phyloP scores from a whole-genome alignment of 2,888 invertebrate genomes.

The Hirtodrosophila histrioides region DNA sequence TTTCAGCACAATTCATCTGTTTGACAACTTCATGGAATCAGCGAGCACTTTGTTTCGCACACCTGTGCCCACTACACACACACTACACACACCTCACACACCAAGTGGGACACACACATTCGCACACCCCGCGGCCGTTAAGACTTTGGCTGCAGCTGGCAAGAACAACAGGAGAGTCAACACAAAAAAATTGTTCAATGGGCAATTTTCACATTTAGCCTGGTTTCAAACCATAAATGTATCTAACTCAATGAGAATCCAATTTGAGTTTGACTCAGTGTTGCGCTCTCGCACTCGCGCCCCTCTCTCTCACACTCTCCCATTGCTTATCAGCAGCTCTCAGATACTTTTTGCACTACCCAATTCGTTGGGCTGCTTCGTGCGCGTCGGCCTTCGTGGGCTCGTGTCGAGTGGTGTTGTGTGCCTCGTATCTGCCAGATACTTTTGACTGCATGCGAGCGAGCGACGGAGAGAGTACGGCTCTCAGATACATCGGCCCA shows the following conservation, averaged over 20 bases:
- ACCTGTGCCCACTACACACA: constrained; percentile 36
- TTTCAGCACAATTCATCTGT: not conserved
- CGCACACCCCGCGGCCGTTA: constrained; percentile 1
- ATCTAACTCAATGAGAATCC: constrained; percentile 71
- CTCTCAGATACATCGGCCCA: constrained; percentile 25
- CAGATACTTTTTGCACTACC: constrained; percentile 41
- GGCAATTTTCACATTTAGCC: constrained; percentile 26
- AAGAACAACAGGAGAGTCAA: constrained; percentile 9
- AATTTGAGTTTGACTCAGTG: constrained; percentile 37
- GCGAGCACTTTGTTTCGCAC: constrained; percentile 27
- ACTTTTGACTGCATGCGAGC: constrained; percentile 1
- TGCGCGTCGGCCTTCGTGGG: constrained; percentile 9
- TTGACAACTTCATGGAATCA: constrained; percentile 27
- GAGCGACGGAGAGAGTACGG: constrained; percentile 13
- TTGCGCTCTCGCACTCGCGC: constrained; percentile 3
- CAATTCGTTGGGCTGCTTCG: constrained; percentile 41
- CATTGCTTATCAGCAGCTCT: constrained; percentile 38
- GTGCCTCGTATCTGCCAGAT: constrained; percentile 9
- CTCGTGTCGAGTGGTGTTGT: constrained; percentile 15
- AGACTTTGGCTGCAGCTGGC: constrained; percentile 27
- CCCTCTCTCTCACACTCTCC: not conserved
- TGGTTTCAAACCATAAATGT: constrained; percentile 53
- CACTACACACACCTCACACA: not conserved
- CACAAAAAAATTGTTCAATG: constrained; percentile 6
- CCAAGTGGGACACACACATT: constrained; percentile 5